These are phyloP conservation scores for Dryoscopus gambensis DNA, from an alignment of 2,113 vertebrate genomes.

Conservation along the genomic window DNA sequence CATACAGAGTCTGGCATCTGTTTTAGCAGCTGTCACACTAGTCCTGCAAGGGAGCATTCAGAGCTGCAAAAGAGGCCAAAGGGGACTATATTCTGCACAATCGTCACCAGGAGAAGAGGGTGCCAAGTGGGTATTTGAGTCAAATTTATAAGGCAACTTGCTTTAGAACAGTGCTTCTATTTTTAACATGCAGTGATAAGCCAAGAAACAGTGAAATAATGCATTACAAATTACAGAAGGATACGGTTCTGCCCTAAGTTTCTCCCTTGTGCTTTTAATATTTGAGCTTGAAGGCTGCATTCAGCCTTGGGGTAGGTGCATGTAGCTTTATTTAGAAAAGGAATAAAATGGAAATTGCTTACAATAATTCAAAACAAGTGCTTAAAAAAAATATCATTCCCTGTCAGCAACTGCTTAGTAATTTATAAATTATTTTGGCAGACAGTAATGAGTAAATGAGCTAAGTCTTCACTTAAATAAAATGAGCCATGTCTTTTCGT, in stretches of 20 bases:
- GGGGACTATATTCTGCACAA: conserved; percentile 18
- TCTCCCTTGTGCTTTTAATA: neutral
- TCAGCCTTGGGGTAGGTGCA: neutral
- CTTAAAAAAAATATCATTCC: neutral
- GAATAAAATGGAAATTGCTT: neutral
- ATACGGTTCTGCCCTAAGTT: neutral
- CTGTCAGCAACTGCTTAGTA: neutral
- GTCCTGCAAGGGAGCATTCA: neutral
- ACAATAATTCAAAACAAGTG: neutral
- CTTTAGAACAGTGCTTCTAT: conserved; percentile 17
- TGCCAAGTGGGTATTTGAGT: conserved; percentile 57
- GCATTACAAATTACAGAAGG: neutral
- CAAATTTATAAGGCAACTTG: conserved; percentile 39
- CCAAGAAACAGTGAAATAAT: conserved; percentile 10
- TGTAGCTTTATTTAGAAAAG: neutral
- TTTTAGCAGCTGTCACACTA: conserved; percentile 49
- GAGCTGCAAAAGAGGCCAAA: conserved; percentile 37
- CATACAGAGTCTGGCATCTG: conserved; percentile 39
- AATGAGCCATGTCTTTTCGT: neutral
- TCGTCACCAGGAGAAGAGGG: conserved; percentile 34
- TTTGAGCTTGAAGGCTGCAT: neutral
- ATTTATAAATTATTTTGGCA: conserved; percentile 22
- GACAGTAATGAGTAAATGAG: neutral
- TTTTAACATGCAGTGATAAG: conserved; percentile 7
- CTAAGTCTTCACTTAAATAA: neutral